These are phyloP conservation scores for Bembecia ichneumoniformis DNA, from an alignment of 2,888 invertebrate species.

Conservation along the genomic window DNA sequence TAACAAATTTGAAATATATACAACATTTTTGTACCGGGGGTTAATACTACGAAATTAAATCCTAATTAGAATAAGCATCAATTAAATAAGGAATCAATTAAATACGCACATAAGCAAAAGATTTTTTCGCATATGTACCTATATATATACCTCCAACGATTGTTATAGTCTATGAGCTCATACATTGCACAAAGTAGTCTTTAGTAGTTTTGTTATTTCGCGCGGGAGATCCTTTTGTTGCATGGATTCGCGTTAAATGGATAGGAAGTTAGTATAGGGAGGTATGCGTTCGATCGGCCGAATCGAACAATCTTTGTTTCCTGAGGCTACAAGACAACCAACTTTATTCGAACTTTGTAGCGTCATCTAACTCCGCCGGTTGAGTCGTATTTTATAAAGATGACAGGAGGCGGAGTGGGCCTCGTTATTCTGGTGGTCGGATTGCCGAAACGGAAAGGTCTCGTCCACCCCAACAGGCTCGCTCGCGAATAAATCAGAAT, in stretches of 20 bases:
- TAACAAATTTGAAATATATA: too few species aligned
- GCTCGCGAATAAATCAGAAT: constrained; percentile 63
- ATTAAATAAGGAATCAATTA: too few species aligned
- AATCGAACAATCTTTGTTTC: constrained; percentile 65
- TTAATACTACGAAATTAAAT: too few species aligned
- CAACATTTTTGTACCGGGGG: too few species aligned
- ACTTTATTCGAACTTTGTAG: constrained; percentile 31
- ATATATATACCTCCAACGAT: too few species aligned
- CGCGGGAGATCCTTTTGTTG: constrained; percentile 66
- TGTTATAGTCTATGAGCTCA: neutral
- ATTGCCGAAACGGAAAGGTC: constrained; percentile 34
- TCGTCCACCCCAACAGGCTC: constrained; percentile 52
- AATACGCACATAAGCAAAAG: too few species aligned
- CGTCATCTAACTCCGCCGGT: constrained; percentile 22
- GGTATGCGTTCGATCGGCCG: constrained; percentile 62
- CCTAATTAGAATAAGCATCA: too few species aligned
- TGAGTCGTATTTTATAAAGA: constrained; percentile 10
- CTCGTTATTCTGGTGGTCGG: constrained; percentile 30
- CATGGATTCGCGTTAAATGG: constrained; percentile 68
- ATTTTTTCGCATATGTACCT: too few species aligned
- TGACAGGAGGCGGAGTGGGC: constrained; percentile 24
- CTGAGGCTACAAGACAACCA: constrained; percentile 56
- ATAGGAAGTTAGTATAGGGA: constrained; percentile 66
- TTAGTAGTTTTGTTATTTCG: constrained; percentile 69
- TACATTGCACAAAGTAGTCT: constrained; percentile 32